Evolutionary conservation across 1,140 invertebrate genomes (phyloP).

Genomic region (Drosophila arawakana): DNA sequence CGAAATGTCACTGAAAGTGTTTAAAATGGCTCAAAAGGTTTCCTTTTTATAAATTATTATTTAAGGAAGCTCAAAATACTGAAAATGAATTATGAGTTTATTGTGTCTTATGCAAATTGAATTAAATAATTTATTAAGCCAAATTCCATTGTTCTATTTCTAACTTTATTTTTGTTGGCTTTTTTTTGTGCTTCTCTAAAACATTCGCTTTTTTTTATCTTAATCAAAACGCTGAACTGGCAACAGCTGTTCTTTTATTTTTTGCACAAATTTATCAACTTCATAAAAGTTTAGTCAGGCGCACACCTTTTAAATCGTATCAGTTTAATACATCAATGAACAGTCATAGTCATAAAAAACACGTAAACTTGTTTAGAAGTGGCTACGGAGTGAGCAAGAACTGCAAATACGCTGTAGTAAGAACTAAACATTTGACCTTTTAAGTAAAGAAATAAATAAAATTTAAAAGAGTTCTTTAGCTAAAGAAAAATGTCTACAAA

Average conservation of each 20-base stretch:
- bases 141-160: background rate
- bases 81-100: background rate
- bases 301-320: slow-evolving; percentile 19
- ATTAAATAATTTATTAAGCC: background rate
- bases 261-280: slow-evolving; percentile 10
- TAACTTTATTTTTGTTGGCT: background rate
- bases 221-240: slow-evolving; percentile 1
- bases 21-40: background rate
- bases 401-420: background rate
- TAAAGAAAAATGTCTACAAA: no score
- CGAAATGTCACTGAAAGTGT: slow-evolving; percentile 3
- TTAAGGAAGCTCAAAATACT: background rate
- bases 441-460: background rate
- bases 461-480: no score
- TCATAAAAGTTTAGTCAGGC: slow-evolving; percentile 14
- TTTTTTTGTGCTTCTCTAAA: background rate
- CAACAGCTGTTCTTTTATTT: slow-evolving; percentile 1
- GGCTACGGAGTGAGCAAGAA: background rate
- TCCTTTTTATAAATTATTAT: background rate
- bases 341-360: slow-evolving; percentile 3
- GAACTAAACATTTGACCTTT: background rate
- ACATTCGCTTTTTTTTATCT: slow-evolving; percentile 13
- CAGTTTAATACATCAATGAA: slow-evolving; percentile 19
- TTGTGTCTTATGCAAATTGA: background rate
- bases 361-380: background rate